Evolutionary conservation across 2,888 invertebrate species (phyloP), one percentile per base, ranked within the genome.

Genomic region (Caenorhabditis doughertyi): DNA sequence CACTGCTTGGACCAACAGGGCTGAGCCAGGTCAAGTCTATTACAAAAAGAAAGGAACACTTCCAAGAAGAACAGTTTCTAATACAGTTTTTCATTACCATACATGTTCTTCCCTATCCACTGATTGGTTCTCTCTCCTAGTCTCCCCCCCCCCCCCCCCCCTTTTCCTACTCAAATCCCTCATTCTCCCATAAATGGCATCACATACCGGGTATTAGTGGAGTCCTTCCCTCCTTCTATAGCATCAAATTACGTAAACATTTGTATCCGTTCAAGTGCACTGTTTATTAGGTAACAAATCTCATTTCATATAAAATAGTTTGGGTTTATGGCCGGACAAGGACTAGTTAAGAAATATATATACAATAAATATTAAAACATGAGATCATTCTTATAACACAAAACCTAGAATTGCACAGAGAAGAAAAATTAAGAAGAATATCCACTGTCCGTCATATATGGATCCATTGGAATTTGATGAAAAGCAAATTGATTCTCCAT

Each of bases 241-340:
- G 47, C 2, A 3, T 68, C 68, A 3, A 53, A 56, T 68, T 68
- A 55, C 68, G 42, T 68, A 68, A 68, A 68, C 68, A 68, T 44
- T 68, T 56, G 4, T 55, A 13, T 42, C 55, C 44, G 29, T 42
- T 55, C 55, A 27, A 55, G 51, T 47, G 35, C 65, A 68, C 42
- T 55, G 68, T 68, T 68, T 68, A 68, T 68, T 68, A 56, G 55
- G 42, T 68, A 68, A 68, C 55, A 68, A 2, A 13, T 68, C 27
- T 32, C 21, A 65, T 51, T 18, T 18, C 25, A 32, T 49, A 51
- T 47, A 51, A 29, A 1, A 32, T 13, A 21, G 49, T 49, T 65
- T 49, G 49, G 16, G 51, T 51, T 65, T 65, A 65, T 51, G 35
- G 65, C 51, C 32, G 65, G 25, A 35, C 32, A 65, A 35, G 47